Evolutionary conservation across 1,140 invertebrate species (phyloP), one percentile per base, ranked within the genome.

Genomic region (Episyrphus balteatus): DNA sequence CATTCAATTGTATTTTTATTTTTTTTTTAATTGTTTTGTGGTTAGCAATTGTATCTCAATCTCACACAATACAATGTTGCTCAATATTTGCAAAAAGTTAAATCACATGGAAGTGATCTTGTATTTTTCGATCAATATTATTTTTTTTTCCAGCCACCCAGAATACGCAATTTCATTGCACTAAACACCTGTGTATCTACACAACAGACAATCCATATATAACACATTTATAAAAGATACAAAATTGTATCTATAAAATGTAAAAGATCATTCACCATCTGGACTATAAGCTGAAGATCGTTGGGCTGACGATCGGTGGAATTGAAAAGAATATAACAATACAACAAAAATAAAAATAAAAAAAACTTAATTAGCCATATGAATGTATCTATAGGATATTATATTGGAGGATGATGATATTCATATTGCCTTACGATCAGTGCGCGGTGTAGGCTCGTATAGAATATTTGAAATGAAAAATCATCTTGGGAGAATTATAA

Each of bases 41-140:
- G 21, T 26, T 26, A 8, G 21, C 21, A 26, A 26, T 26, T 26
- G 21, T 26, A 26, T 26, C 21, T 5, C 21, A 26, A 26, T 26
- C 3, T 26, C 3, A 26, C 8, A 26, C 3, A 8, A 26, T n/a
- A 37, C 15, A 37, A 5, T n/a, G 13, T 37, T 37, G 19, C 26
- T 41, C 19, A 41, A 41, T 41, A 41, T 41, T 41, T 41, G 19
- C 18, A 13, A 41, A 40, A n/a, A n/a, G 36, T n/a, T 13, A 37
- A 17, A n/a, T 37, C 36, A 37, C 39, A 21, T 41, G 19, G 39
- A 41, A 18, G 15, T 37, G 18, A 10, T 41, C 39, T 41, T 21
- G 13, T 21, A 18, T 19, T 19, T 41, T 41, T 19, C 39, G 15
- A 37, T 41, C 39, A 21, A 13, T 8, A 19, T 19, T 11, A 6